A percentile compares a stretch with the other conserved stretches of the same genome.
phyloP scores from a whole-genome alignment of 2,888 invertebrate species.

The Drosophila dives region DNA sequence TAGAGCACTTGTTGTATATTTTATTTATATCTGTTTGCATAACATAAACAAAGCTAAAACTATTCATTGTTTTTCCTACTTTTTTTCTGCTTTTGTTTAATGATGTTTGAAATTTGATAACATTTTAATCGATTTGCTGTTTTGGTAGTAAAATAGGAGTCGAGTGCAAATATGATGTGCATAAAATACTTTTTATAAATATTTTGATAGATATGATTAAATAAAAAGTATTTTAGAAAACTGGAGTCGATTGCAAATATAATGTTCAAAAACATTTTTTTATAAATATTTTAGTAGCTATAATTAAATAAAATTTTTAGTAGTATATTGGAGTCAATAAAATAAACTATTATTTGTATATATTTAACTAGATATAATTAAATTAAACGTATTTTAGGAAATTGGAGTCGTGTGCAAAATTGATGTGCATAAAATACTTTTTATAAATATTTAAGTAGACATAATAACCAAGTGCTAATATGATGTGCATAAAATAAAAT shows the following conservation, averaged over 20 bases:
- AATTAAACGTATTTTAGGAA: no score
- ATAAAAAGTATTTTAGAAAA: background rate
- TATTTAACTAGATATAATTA: no score
- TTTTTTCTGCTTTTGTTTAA: background rate
- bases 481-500: no score
- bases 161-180: background rate
- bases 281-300: background rate
- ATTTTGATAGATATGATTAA: background rate
- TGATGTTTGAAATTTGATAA: background rate
- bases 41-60: background rate
- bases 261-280: background rate
- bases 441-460: no score
- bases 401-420: no score
- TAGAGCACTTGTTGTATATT: slow-evolving; percentile 49
- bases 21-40: slow-evolving; percentile 47
- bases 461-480: no score
- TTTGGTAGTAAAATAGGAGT: no score
- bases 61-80: background rate
- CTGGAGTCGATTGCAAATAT: background rate
- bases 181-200: background rate
- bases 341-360: background rate
- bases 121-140: background rate
- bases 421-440: no score
- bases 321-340: background rate
- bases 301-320: background rate